Evolutionary conservation across 2,113 vertebrate genomes (phyloP).

Genomic region (Acinonyx jubatus): DNA sequence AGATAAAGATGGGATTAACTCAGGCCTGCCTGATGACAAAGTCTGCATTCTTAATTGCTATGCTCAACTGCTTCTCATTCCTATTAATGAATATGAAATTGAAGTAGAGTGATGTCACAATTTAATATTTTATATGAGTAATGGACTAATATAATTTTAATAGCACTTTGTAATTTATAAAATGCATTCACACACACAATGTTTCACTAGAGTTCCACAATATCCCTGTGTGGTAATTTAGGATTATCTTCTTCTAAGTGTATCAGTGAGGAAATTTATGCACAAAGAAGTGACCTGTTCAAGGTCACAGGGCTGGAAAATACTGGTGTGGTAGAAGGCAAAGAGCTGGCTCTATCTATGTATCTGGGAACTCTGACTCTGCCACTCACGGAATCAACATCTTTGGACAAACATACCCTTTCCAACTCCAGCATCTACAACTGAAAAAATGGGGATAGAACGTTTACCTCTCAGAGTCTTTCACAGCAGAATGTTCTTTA

Average conservation of each 20-base stretch:
- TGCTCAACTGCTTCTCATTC: slow-evolving; percentile 48
- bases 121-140: slow-evolving; percentile 68
- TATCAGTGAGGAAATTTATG: background rate
- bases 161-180: slow-evolving; percentile 66
- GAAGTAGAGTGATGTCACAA: slow-evolving; percentile 57
- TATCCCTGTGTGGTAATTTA: background rate
- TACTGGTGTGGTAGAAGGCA: background rate
- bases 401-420: background rate
- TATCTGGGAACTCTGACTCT: background rate
- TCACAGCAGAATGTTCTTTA: background rate
- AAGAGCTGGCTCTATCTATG: background rate
- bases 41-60: slow-evolving; percentile 51
- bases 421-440: background rate
- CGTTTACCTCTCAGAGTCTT: background rate
- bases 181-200: slow-evolving; percentile 10
- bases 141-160: slow-evolving; percentile 71
- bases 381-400: background rate
- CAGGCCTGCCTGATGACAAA: background rate
- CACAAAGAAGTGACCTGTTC: background rate
- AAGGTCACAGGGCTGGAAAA: background rate
- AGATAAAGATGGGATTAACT: background rate
- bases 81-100: slow-evolving; percentile 66
- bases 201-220: background rate
- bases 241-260: background rate
- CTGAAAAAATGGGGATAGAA: background rate